These are phyloP conservation scores for Desmodus rotundus DNA, from an alignment of 2,113 vertebrate genomes.

Conservation along the genomic window DNA sequence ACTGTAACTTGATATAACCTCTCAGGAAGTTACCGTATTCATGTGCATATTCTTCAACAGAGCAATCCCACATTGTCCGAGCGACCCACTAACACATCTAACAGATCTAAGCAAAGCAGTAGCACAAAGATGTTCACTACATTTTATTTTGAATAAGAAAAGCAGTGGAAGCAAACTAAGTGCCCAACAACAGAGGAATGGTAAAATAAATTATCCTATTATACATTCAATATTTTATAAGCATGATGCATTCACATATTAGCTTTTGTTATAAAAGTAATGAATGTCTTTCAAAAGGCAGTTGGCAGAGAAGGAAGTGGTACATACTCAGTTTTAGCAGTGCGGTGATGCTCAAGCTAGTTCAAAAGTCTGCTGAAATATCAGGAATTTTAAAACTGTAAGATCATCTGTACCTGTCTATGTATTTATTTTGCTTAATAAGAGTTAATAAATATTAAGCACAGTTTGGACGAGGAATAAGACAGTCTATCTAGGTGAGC, in stretches of 20 bases:
- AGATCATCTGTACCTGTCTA: background rate
- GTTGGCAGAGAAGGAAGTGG: background rate
- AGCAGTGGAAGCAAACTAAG: background rate
- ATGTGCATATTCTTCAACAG: background rate
- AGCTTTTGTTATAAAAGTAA: background rate
- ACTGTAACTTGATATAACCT: constrained; percentile 46
- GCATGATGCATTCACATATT: background rate
- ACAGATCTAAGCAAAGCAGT: background rate
- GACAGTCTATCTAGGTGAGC: background rate
- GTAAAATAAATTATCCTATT: background rate
- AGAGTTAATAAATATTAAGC: constrained; percentile 12
- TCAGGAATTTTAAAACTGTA: background rate
- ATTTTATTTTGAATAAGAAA: background rate
- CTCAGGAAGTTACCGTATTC: constrained; percentile 24
- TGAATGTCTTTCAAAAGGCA: background rate
- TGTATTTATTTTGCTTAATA: background rate
- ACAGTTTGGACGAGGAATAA: background rate
- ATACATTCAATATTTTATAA: background rate
- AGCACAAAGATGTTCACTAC: background rate
- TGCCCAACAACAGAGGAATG: background rate
- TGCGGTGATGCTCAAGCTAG: background rate
- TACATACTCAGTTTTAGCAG: background rate
- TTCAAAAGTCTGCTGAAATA: background rate
- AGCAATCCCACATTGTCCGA: background rate
- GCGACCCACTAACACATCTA: background rate